These are phyloP conservation scores for Sebastes diploproa DNA, from an alignment of 2,797 vertebrate species.

Conservation along the genomic window DNA sequence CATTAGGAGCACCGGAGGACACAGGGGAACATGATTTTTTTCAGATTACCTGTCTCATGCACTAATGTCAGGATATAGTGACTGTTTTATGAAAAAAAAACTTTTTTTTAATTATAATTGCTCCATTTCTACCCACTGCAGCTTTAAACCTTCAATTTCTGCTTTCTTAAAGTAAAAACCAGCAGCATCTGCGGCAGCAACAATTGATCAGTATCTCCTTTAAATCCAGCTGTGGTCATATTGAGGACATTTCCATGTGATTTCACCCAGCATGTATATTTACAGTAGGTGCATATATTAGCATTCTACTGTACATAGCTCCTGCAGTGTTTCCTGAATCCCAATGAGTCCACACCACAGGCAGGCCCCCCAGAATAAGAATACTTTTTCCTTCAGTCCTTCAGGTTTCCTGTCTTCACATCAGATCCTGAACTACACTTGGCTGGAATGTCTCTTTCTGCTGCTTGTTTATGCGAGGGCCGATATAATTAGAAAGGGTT, in stretches of 20 bases:
- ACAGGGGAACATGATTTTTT: too few species aligned
- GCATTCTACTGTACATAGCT: constrained; percentile 13
- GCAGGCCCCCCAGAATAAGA: not conserved
- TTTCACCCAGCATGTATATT: not conserved
- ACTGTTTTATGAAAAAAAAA: too few species aligned
- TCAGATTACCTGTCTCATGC: too few species aligned
- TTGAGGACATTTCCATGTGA: not conserved
- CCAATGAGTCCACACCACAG: not conserved
- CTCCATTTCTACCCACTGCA: too few species aligned
- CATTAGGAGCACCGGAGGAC: too few species aligned
- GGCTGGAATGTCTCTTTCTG: not conserved
- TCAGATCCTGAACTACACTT: not conserved
- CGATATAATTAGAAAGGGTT: not conserved
- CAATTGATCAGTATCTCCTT: not conserved
- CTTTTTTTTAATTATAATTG: too few species aligned
- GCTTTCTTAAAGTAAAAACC: not conserved
- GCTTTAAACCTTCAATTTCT: not conserved
- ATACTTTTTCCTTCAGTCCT: constrained; percentile 1
- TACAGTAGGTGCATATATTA: not conserved
- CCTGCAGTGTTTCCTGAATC: not conserved
- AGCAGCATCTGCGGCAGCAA: not conserved
- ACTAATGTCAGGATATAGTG: too few species aligned
- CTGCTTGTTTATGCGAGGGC: not conserved
- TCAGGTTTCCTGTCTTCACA: constrained; percentile 5
- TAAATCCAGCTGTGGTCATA: not conserved